Conservation (phyloP, 2,113 vertebrate species). For the Melospiza georgiana region DNA sequence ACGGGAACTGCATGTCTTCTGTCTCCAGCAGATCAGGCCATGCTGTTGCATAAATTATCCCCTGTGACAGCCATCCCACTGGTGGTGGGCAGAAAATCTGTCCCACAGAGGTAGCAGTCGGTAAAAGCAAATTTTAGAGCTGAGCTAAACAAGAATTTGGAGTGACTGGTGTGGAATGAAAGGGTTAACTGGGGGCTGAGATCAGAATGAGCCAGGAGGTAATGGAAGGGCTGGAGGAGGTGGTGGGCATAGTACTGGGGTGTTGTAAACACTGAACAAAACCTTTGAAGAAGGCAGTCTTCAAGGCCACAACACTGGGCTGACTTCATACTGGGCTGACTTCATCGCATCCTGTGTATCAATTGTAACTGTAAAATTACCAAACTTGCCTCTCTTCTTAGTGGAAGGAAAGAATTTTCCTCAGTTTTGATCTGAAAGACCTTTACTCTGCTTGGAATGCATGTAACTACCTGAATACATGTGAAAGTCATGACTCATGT, state of each 20-base stretch:
- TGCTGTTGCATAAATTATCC: background rate
- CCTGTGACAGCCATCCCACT: background rate
- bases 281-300: background rate
- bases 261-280: background rate
- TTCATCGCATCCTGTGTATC: background rate
- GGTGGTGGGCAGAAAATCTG: background rate
- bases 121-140: background rate
- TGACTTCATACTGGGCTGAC: background rate
- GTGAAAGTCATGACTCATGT: background rate
- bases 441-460: background rate
- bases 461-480: background rate
- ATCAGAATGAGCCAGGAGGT: background rate
- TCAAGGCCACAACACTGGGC: background rate
- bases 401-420: background rate
- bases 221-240: background rate
- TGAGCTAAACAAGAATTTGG: background rate
- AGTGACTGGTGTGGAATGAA: background rate
- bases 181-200: background rate
- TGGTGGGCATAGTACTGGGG: background rate
- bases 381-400: background rate
- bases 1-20: background rate
- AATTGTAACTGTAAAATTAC: background rate
- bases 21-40: background rate
- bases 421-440: background rate
- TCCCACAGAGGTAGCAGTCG: background rate